A percentile compares a stretch with the other conserved stretches of the same genome.
Conservation (phyloP, 2,797 vertebrate species). For the Brachyalestes nurse region DNA sequence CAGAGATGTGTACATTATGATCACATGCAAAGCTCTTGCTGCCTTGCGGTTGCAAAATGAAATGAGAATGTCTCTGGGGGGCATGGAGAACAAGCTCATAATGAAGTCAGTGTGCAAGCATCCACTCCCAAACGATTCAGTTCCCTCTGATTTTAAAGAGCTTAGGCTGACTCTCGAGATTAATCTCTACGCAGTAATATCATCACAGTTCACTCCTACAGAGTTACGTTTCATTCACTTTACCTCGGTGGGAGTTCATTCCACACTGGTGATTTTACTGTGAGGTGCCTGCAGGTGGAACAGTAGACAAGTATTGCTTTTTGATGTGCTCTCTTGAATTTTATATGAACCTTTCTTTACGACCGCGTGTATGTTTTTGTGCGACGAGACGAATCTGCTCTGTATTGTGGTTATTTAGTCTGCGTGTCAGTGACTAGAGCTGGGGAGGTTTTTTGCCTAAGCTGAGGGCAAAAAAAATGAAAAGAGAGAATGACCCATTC, state of each 20-base stretch:
- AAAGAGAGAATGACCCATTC: conserved; percentile 56
- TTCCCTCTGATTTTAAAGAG: conserved; percentile 32
- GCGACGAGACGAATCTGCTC: conserved; percentile 11
- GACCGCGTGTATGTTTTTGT: conserved; percentile 7
- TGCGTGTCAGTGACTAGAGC: conserved; percentile 17
- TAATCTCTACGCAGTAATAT: conserved; percentile 35
- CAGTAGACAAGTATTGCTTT: conserved; percentile 42
- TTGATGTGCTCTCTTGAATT: conserved; percentile 45
- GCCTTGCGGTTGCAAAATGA: conserved; percentile 51
- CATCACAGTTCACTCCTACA: conserved; percentile 43
- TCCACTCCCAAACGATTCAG: conserved; percentile 32
- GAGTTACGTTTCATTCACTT: conserved; percentile 41
- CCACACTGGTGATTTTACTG: conserved; percentile 29
- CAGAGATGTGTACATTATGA: conserved; percentile 73
- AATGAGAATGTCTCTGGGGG: conserved; percentile 54
- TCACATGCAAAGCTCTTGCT: conserved; percentile 63
- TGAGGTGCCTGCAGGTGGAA: conserved; percentile 44
- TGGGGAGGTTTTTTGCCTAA: conserved; percentile 13
- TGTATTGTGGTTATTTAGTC: conserved; percentile 24
- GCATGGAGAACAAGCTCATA: conserved; percentile 42
- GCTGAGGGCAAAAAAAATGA: conserved; percentile 41
- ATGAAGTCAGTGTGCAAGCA: conserved; percentile 50
- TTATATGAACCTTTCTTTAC: conserved; percentile 35
- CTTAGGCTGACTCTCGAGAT: conserved; percentile 29
- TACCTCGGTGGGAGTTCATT: conserved; percentile 41